Conservation (phyloP, 2,113 vertebrate genomes). For the Paralichthys olivaceus region DNA sequence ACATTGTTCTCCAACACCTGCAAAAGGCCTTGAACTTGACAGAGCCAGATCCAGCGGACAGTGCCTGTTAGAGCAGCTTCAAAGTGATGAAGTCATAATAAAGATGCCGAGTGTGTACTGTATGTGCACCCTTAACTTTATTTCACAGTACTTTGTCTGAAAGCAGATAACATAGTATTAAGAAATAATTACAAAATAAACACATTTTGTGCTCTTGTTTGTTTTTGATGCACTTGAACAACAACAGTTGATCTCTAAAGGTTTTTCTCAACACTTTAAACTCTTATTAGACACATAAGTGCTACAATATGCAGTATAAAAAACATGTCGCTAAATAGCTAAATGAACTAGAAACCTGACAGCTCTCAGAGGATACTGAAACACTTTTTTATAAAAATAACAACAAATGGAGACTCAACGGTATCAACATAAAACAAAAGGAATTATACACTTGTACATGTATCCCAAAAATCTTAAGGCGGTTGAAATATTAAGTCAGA, state of each 20-base stretch:
- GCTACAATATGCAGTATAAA: conserved; percentile 88
- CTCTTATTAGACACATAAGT: conserved; percentile 83
- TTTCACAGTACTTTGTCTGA: conserved; percentile 86
- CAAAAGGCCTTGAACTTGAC: background rate
- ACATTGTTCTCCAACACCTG: background rate
- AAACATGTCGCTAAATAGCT: conserved; percentile 80
- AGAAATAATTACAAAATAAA: conserved; percentile 76
- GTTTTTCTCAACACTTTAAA: conserved; percentile 78
- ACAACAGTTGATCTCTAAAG: conserved; percentile 77
- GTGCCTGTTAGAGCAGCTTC: background rate
- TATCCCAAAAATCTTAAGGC: conserved; percentile 85
- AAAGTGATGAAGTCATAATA: conserved; percentile 35
- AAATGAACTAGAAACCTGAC: conserved; percentile 83
- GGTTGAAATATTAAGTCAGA: conserved; percentile 83
- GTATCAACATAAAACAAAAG: conserved; percentile 77
- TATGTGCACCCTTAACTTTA: conserved; percentile 83
- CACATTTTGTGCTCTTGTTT: conserved; percentile 86
- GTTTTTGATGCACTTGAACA: conserved; percentile 80
- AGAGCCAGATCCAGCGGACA: background rate
- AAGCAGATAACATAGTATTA: conserved; percentile 85
- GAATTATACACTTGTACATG: conserved; percentile 80
- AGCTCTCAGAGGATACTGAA: conserved; percentile 82
- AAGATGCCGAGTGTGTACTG: conserved; percentile 64
- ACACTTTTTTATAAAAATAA: conserved; percentile 78
- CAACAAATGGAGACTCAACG: conserved; percentile 79